phyloP scores from a whole-genome alignment of 2,797 vertebrate genomes.

The Sphaeramia orbicularis region DNA sequence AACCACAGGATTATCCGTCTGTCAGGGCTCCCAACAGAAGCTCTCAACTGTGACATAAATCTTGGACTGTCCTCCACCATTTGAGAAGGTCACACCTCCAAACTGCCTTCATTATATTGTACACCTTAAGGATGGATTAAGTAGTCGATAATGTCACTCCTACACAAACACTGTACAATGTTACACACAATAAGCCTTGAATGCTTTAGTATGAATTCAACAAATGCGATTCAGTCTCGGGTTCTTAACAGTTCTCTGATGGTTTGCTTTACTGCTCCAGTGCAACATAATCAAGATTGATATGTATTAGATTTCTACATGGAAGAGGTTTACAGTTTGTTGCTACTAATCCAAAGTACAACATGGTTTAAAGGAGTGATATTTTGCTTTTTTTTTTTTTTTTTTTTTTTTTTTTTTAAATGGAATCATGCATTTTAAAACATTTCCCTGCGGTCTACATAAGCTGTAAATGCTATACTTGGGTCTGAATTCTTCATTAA shows the following conservation, averaged over 20 bases:
- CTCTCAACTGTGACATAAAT: constrained; percentile 87
- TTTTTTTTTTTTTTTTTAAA: too few species aligned
- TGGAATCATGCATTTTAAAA: too few species aligned
- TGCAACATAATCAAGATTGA: too few species aligned
- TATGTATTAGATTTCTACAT: too few species aligned
- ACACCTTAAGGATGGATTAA: constrained; percentile 74
- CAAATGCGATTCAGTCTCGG: constrained; percentile 33
- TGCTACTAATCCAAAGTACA: too few species aligned
- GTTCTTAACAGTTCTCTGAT: not conserved
- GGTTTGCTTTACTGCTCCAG: not conserved
- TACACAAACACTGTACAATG: constrained; percentile 56
- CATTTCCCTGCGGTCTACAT: too few species aligned
- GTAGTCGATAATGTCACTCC: constrained; percentile 70
- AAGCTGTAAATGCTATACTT: too few species aligned
- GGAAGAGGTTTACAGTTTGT: too few species aligned
- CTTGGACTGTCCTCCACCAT: constrained; percentile 81
- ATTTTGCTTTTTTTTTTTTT: too few species aligned
- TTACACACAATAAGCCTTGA: constrained; percentile 29
- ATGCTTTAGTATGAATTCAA: constrained; percentile 34
- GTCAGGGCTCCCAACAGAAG: constrained; percentile 85
- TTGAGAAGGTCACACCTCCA: constrained; percentile 82
- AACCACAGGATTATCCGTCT: constrained; percentile 88
- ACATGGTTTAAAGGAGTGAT: too few species aligned
- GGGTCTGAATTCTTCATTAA: too few species aligned
- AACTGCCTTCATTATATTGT: constrained; percentile 75